phyloP scores from a whole-genome alignment of 2,113 vertebrate genomes.

The Syngnathus floridae region DNA sequence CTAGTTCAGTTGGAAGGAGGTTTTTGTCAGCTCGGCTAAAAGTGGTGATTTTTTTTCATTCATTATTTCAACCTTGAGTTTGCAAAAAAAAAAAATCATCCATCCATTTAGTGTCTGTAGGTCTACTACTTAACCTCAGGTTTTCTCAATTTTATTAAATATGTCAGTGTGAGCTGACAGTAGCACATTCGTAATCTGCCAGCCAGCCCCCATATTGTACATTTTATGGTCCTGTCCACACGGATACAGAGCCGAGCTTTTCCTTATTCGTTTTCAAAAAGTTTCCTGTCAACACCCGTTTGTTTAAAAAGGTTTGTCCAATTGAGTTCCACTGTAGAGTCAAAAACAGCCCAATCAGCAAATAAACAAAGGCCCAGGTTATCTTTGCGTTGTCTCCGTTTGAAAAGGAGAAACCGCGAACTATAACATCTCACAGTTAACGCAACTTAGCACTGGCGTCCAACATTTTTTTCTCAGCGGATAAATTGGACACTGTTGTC shows the following conservation, averaged over 20 bases:
- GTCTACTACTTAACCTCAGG: no score
- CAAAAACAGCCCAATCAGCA: not conserved
- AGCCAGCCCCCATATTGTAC: no score
- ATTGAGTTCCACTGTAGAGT: not conserved
- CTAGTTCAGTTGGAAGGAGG: not conserved
- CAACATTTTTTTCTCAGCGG: conserved; percentile 47
- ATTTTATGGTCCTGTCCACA: no score
- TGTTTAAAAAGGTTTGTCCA: not conserved
- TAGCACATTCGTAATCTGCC: no score
- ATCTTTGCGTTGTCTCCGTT: not conserved
- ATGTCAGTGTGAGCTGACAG: no score
- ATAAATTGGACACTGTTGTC: conserved; percentile 18
- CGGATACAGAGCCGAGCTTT: no score
- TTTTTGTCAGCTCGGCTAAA: not conserved
- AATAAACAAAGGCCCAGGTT: not conserved
- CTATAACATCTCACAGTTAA: conserved; percentile 28
- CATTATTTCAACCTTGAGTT: not conserved
- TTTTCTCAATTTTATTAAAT: not conserved
- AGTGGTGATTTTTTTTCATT: no score
- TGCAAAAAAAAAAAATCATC: not conserved
- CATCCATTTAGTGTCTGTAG: no score
- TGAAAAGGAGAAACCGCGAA: conserved; percentile 1
- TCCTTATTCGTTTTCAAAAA: no score
- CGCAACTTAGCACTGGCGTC: conserved; percentile 30
- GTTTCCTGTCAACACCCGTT: no score